These are phyloP conservation scores for Kuschelorhynchus macadamiae DNA, from an alignment of 2,888 invertebrate species.

Conservation along the genomic window DNA sequence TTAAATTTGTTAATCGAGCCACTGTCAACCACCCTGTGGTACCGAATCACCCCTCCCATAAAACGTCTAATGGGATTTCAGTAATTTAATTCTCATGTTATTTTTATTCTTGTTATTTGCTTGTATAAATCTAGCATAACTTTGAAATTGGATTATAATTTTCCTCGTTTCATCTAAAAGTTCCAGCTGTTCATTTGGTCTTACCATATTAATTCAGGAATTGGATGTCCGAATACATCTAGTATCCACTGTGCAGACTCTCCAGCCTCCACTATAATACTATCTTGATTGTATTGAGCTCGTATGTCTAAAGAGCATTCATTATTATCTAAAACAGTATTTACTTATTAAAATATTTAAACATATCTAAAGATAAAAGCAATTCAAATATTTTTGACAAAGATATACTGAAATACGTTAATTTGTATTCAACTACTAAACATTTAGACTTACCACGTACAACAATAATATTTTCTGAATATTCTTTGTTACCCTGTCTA, in stretches of 20 bases:
- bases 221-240: conserved; percentile 72
- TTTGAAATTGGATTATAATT: background rate
- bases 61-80: no score
- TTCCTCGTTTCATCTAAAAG: conserved; percentile 6
- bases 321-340: conserved; percentile 56
- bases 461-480: conserved; percentile 48
- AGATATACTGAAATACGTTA: background rate
- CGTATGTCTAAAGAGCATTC: conserved; percentile 62
- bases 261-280: conserved; percentile 61
- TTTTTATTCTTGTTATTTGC: no score
- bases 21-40: no score
- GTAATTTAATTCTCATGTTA: no score
- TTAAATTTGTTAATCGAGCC: no score
- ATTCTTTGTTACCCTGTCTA: conserved; percentile 52
- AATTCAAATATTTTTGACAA: no score
- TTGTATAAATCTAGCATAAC: no score
- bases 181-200: no score
- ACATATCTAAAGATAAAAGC: no score
- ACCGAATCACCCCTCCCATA: no score
- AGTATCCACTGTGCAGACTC: conserved; percentile 70
- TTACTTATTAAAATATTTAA: no score
- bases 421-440: background rate
- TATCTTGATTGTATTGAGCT: conserved; percentile 61
- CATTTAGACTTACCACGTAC: conserved; percentile 55
- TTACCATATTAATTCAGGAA: conserved; percentile 72